Evolutionary conservation across 2,797 vertebrate species (phyloP), one percentile per base, ranked within the genome.

Genomic region (Sebastes iracundus): DNA sequence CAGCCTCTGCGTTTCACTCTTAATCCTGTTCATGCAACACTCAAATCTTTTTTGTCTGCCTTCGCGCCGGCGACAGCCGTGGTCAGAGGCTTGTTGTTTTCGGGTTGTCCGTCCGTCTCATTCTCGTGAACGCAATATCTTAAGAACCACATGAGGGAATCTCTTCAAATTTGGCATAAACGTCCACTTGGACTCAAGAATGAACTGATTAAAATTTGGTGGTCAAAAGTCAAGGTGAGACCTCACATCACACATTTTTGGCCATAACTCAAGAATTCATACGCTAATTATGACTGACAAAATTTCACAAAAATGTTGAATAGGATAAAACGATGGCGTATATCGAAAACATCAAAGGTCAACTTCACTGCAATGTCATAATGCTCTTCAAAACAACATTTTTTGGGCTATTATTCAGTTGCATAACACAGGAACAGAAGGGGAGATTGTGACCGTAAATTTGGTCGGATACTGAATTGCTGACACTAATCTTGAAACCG

Each of bases 21-120:
- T 88, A 83, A 87, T 87, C 85, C 76, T 63, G 49, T 79, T 90
- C 77, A 61, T 67, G 61, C 3, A 63, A 83, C 79, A 72, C 74
- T 87, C 61, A 14, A 30, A 67, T 66, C 69, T n/a, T 18, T 46
- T 73, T 71, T 75, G 7, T 20, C 56, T 63, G 32, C n/a, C 32
- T 35, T 32, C 3, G 61, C 2, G n/a, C 23, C 7, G 23, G 35
- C 22, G 12, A 63, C 61, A 23, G 61, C 32, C 12, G 13, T 16
- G 7, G 13, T 42, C 23, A 0, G 62, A 64, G 30, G 22, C 62
- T 7, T 38, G 0, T 9, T 38, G 32, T 23, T 63, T 63, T 16
- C 3, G 2, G 14, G 22, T 65, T 65, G 23, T 46, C 38, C 16
- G 9, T 27, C 25, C 25, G 3, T 66, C 16, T 23, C 16, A 28